Percentiles rank a stretch among this genome's conserved stretches.
Conservation (phyloP, 2,888 invertebrate species). For the Limenitis camilla region DNA sequence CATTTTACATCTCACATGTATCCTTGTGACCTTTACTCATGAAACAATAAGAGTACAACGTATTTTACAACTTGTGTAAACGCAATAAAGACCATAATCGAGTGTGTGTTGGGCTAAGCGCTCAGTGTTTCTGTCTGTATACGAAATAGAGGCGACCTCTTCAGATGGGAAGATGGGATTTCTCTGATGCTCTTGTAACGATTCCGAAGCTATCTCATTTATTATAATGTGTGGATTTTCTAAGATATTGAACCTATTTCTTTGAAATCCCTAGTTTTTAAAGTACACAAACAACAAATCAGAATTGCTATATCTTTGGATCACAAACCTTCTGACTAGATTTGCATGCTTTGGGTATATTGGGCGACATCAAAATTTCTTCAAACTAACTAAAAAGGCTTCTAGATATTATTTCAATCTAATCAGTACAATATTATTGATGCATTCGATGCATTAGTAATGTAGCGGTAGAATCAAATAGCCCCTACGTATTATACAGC, state of each 20-base stretch:
- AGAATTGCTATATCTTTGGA: too few relatives aligned
- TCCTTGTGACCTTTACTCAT: constrained; percentile 3
- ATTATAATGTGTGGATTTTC: neutral
- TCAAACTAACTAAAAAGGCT: too few relatives aligned
- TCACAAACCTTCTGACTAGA: too few relatives aligned
- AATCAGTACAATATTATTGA: too few relatives aligned
- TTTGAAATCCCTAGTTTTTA: neutral
- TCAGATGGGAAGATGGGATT: constrained; percentile 14
- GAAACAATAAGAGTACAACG: neutral
- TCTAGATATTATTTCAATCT: too few relatives aligned
- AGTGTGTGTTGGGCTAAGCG: neutral
- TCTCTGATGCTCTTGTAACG: constrained; percentile 10
- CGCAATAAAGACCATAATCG: constrained; percentile 7
- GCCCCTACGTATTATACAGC: too few relatives aligned
- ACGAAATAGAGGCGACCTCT: constrained; percentile 9
- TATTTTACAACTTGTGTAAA: neutral
- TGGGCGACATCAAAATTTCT: too few relatives aligned
- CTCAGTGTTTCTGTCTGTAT: constrained; percentile 5
- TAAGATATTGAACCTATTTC: neutral
- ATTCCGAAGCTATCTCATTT: neutral
- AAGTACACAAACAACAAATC: too few relatives aligned
- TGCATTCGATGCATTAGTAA: too few relatives aligned
- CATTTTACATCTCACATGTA: constrained; percentile 11
- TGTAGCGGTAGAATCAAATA: too few relatives aligned
- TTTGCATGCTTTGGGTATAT: too few relatives aligned